These are phyloP conservation scores for Machimus rusticus DNA, from an alignment of 2,888 invertebrate species.

Conservation along the genomic window DNA sequence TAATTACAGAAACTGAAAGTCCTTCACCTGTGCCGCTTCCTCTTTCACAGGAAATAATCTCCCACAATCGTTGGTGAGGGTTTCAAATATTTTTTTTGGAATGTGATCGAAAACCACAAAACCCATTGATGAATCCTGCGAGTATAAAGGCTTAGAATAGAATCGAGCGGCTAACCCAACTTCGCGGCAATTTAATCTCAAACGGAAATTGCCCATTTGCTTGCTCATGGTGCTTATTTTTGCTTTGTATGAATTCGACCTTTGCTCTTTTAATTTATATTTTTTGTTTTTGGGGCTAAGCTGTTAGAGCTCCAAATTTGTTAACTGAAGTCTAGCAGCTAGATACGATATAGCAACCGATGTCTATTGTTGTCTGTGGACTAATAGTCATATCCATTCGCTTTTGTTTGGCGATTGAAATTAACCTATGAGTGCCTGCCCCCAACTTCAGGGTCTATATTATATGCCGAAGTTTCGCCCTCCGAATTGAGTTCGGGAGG, in stretches of 20 bases:
- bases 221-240: neutral
- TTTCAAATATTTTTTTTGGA: neutral
- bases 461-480: neutral
- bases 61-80: neutral
- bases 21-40: neutral
- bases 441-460: neutral
- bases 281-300: neutral
- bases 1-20: constrained; percentile 24
- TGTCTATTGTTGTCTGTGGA: neutral
- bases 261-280: neutral
- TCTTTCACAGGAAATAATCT: neutral
- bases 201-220: neutral
- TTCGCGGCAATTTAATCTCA: neutral
- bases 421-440: neutral
- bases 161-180: neutral
- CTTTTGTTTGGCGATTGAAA: neutral
- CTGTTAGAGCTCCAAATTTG: neutral
- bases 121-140: neutral
- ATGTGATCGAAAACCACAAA: neutral
- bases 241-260: neutral
- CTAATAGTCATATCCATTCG: neutral
- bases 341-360: neutral
- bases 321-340: neutral
- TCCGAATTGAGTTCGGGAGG: neutral
- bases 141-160: neutral